A percentile compares a stretch with the other conserved stretches of the same genome.
Evolutionary conservation across 2,797 vertebrate species (phyloP).

Genomic region (Percopsis omiscomaycus): DNA sequence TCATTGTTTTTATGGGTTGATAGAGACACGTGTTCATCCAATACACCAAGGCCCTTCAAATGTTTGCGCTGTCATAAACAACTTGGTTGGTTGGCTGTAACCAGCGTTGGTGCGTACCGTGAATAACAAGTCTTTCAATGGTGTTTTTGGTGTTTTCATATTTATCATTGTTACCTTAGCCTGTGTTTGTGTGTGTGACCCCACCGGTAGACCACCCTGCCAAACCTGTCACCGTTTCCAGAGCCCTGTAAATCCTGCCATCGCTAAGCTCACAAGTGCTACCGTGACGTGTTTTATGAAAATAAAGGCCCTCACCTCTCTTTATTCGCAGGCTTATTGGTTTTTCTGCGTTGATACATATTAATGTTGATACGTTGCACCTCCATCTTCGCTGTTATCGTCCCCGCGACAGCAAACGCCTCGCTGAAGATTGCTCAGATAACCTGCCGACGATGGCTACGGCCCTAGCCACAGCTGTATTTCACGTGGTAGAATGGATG

Average conservation of each 20-base stretch:
- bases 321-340: background rate
- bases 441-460: no score
- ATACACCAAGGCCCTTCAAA: no score
- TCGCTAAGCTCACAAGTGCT: background rate
- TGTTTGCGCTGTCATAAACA: no score
- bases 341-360: background rate
- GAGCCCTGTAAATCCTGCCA: no score
- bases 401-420: background rate
- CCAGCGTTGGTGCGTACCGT: no score
- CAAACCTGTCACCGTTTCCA: no score
- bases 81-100: no score
- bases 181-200: no score
- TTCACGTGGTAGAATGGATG: constrained; percentile 3
- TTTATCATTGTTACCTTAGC: no score
- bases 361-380: background rate
- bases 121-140: no score
- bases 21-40: background rate
- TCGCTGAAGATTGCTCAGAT: constrained; percentile 15
- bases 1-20: background rate
- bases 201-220: no score
- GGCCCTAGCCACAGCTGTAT: constrained; percentile 23
- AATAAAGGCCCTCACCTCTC: background rate
- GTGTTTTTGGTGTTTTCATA: no score
- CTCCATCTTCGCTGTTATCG: background rate
- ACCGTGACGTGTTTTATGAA: constrained; percentile 9